Base-by-base conservation (phyloP, 2,797 vertebrate genomes). In the Cyprinodon diabolis region DNA sequence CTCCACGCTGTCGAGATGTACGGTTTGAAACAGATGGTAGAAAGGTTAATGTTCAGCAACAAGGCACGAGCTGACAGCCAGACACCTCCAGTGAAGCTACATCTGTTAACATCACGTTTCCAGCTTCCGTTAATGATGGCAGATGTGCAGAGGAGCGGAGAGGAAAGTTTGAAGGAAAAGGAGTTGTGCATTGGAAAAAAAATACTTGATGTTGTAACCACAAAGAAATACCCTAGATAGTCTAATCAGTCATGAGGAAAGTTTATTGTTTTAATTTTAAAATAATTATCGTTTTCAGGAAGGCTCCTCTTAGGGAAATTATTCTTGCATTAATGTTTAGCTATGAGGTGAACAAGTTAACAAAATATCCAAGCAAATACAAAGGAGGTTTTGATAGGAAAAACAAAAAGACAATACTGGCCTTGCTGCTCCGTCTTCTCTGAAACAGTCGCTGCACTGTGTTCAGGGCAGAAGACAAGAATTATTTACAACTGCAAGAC, bases 31-130 rank as follows among this genome's bases (percentile, higher is more conserved):
- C 90, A 92, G 86, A 92, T 87, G 90, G 89, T 84, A 60, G 75
- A 82, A 82, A 90, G 89, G 92, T 91, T 93, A 84, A 87, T 77
- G 80, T 81, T 85, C 75, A 69, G 78, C 76, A 88, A 78, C 79
- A 78, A 78, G 74, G 72, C 48, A 40, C 5, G n/a, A 75, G 79
- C 71, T 79, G 86, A 88, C 90, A 90, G 85, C 66, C 76, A 83
- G 77, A 79, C 86, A 85, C 85, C 81, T 81, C 78, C 77, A 78
- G 79, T 66, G 69, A 86, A 80, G 80, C 84, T 55, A 77, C 87
- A 86, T 87, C 87, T 91, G 87, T 82, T 87, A 79, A 81, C 85
- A 84, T 85, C 72, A 37, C 62, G 67, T 82, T 79, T 79, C 73
- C 70, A 6, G 3, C 78, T 79, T 86, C 68, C 43, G 43, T 62